Evolutionary conservation across 2,888 invertebrate species (phyloP).

Genomic region (Phytoseiulus persimilis): DNA sequence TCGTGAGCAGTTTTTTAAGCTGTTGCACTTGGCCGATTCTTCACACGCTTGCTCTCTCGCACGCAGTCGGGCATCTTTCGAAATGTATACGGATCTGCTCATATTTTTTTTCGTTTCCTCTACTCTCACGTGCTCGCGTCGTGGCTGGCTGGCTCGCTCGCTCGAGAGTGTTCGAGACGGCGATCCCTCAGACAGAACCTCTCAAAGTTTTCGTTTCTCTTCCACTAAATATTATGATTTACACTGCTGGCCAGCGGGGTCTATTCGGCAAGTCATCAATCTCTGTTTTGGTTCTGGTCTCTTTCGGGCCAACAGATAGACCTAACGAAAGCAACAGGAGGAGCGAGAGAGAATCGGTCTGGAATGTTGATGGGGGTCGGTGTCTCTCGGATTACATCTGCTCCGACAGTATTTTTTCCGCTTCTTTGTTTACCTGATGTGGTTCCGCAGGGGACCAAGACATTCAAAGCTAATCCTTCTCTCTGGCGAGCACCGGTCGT

Average conservation of each 20-base stretch:
- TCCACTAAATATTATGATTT: background rate
- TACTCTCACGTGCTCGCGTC: background rate
- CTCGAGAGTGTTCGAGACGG: background rate
- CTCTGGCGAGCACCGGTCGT: background rate
- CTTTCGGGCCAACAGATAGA: background rate
- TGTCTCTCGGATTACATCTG: background rate
- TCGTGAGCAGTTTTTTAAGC: constrained; percentile 5
- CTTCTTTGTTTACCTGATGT: background rate
- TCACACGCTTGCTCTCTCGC: background rate
- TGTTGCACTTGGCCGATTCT: background rate
- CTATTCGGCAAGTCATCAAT: background rate
- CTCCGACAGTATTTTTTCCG: background rate
- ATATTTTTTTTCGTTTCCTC: background rate
- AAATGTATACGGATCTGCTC: background rate
- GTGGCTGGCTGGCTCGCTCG: background rate
- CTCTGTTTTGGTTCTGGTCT: background rate
- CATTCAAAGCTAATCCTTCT: background rate
- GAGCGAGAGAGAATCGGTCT: background rate
- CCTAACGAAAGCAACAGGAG: background rate
- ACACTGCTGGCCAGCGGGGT: background rate
- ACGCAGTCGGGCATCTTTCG: background rate
- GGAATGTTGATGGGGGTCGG: background rate
- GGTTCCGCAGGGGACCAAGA: background rate
- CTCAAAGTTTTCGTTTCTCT: background rate
- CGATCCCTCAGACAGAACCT: background rate